Percentiles rank a stretch among this genome's conserved stretches.
Conservation (phyloP, 2,113 vertebrate species). For the Panthera tigris region DNA sequence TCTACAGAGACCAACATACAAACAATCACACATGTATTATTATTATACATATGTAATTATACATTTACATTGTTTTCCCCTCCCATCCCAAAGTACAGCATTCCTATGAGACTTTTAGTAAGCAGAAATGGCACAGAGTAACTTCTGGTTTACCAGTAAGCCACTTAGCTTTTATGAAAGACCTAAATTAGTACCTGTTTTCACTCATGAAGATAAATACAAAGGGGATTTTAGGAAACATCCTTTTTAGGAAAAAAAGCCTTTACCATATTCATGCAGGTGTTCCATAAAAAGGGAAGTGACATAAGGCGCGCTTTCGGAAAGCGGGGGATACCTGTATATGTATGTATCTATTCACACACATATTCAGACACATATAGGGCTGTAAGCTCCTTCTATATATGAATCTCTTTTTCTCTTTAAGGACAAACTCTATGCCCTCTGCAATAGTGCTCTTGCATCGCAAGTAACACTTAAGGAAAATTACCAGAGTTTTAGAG, state of each 20-base stretch:
- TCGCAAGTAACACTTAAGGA: not conserved
- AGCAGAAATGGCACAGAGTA: not conserved
- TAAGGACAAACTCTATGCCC: not conserved
- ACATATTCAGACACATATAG: not conserved
- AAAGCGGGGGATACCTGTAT: not conserved
- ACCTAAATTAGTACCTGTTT: not conserved
- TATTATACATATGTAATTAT: not conserved
- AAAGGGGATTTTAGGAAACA: not conserved
- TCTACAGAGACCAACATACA: not conserved
- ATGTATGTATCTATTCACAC: not conserved
- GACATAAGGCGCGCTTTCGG: not conserved
- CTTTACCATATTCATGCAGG: not conserved
- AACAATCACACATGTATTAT: not conserved
- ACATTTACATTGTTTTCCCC: not conserved
- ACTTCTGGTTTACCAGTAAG: not conserved
- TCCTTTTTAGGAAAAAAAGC: not conserved
- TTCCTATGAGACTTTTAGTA: not conserved
- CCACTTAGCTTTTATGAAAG: not conserved
- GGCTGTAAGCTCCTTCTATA: not conserved
- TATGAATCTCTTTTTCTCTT: not conserved
- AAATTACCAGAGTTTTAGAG: not conserved
- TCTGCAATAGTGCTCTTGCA: not conserved
- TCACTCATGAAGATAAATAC: not conserved
- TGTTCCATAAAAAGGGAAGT: not conserved
- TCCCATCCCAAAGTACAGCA: not conserved